Percentiles rank a stretch among this genome's conserved stretches.
Conservation (phyloP, 1,140 invertebrate genomes). For the Panonychus citri region DNA sequence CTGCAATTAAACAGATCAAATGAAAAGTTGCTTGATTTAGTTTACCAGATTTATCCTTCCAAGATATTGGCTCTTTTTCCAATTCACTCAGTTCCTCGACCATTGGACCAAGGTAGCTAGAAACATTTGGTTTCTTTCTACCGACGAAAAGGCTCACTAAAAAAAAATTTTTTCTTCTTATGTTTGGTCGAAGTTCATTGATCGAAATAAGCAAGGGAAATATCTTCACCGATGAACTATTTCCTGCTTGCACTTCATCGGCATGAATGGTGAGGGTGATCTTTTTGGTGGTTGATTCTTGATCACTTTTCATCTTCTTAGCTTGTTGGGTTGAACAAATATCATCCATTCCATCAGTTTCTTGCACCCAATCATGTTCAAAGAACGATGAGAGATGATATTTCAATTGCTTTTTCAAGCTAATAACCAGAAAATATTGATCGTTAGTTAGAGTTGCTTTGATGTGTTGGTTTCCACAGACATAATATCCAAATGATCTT, state of each 20-base stretch:
- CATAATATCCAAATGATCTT: no score
- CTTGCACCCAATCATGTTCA: no score
- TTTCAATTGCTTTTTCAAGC: no score
- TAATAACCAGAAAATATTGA: no score
- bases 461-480: no score
- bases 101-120: not conserved
- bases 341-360: no score
- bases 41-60: not conserved
- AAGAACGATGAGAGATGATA: no score
- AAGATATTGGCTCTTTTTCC: not conserved
- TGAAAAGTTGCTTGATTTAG: not conserved
- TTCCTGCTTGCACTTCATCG: not conserved
- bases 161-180: not conserved
- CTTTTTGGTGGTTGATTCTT: not conserved
- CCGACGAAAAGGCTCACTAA: not conserved
- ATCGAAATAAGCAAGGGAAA: not conserved
- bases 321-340: no score
- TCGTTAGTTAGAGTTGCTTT: no score
- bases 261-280: not conserved
- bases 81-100: not conserved
- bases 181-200: not conserved
- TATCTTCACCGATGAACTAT: not conserved
- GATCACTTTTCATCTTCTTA: no score
- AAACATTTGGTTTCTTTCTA: not conserved
- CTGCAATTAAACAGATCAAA: not conserved